A percentile compares a stretch with the other conserved stretches of the same genome.
phyloP scores from a whole-genome alignment of 2,797 vertebrate species.

The Avahi laniger region DNA sequence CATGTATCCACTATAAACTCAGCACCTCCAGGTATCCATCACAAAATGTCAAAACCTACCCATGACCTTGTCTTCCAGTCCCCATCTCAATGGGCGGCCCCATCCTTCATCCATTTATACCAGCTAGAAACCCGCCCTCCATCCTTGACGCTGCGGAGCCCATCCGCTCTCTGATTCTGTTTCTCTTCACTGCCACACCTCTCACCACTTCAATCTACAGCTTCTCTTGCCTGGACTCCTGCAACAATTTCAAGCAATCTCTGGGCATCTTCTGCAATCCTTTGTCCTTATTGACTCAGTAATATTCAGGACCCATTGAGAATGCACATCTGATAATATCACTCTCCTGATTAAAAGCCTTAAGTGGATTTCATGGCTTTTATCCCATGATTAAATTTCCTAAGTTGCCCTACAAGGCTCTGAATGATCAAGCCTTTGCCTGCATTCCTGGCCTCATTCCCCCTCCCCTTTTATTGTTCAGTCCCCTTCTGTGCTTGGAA shows the following conservation, averaged over 20 bases:
- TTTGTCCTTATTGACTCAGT: background rate
- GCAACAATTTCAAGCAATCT: background rate
- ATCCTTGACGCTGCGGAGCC: background rate
- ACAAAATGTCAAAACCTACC: constrained; percentile 12
- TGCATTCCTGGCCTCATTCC: background rate
- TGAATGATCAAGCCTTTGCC: background rate
- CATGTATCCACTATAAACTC: background rate
- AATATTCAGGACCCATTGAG: background rate
- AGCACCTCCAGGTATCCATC: background rate
- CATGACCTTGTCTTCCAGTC: background rate
- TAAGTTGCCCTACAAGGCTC: background rate
- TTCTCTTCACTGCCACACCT: background rate
- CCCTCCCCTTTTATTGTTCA: background rate
- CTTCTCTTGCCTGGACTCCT: background rate
- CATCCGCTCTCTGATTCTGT: background rate
- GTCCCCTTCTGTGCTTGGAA: background rate
- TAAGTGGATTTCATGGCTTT: background rate
- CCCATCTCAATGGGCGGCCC: background rate
- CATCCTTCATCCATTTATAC: background rate
- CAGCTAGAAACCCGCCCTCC: background rate
- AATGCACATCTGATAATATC: background rate
- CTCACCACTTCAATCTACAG: background rate
- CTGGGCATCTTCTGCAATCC: background rate
- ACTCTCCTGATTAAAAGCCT: background rate
- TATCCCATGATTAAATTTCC: background rate